Conservation (phyloP, 2,888 invertebrate species). For the Lasioglossum calceatum region DNA sequence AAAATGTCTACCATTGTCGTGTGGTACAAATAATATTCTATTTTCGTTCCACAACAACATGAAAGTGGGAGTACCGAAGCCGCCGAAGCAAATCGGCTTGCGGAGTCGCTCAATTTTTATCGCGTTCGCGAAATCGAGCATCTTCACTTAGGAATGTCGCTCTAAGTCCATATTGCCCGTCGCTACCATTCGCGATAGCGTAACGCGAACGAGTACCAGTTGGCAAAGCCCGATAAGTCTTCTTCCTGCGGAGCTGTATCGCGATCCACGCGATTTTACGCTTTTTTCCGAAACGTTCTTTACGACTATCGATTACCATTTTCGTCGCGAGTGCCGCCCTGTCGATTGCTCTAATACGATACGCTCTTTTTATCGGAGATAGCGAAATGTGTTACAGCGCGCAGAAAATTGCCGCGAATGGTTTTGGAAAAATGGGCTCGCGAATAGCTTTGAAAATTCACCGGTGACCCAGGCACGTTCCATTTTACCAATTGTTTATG, state of each 20-base stretch:
- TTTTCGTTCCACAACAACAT: neutral
- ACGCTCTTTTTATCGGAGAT: conserved; percentile 34
- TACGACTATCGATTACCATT: conserved; percentile 58
- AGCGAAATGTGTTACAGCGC: neutral
- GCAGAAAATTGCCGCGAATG: conserved; percentile 2
- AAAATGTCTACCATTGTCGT: too few species aligned
- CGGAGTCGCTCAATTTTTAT: conserved; percentile 30
- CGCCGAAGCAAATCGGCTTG: neutral
- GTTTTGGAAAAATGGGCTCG: neutral
- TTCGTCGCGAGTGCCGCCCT: neutral
- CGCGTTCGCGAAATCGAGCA: neutral
- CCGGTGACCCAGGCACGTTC: neutral
- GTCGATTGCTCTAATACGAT: conserved; percentile 33
- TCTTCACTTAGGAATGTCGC: conserved; percentile 17
- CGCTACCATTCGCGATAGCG: neutral
- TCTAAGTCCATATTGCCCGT: conserved; percentile 4
- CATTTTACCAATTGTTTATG: neutral
- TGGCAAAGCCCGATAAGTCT: conserved; percentile 21
- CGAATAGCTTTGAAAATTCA: neutral
- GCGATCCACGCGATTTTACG: conserved; percentile 29
- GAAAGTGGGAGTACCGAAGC: neutral
- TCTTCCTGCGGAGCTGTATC: neutral
- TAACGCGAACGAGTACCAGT: neutral
- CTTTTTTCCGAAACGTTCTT: conserved; percentile 9
- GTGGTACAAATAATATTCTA: neutral